Evolutionary conservation across 2,888 invertebrate species (phyloP), one percentile per base, ranked within the genome.

Genomic region (Lordiphosa fenestrarum): DNA sequence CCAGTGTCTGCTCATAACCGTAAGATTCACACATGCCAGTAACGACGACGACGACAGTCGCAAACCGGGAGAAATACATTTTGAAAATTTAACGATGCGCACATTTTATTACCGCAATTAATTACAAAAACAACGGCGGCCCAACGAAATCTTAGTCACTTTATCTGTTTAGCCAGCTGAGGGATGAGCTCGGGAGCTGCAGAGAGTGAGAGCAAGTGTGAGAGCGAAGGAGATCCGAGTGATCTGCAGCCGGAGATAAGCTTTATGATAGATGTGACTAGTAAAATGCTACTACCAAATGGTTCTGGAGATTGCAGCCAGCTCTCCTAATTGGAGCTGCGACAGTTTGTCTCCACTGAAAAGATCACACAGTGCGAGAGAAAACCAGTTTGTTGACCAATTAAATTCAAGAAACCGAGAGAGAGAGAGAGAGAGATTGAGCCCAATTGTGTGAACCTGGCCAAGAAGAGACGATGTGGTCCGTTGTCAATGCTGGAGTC

Each of bases 71-170:
- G 68, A 73, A 85, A 83, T 68, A 81, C 84, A 85, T 87, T 87
- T 85, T 69, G 56, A 80, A 75, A 78, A 74, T 70, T 85, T 85
- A 86, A 87, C 75, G 85, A 85, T 73, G 87, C 74, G 62, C 85
- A 84, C 88, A 84, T 88, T 88, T 87, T 87, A 87, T 87, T 87
- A 80, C 85, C 77, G 78, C 86, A 86, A 88, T 86, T 86, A 86
- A 86, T 86, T 86, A 88, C 88, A 76, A 69, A 77, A 81, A 75
- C 71, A 75, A 84, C 73, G 81, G 59, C 42, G 59, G 56, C 65
- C 58, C 63, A 66, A 70, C 47, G 68, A 74, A 70, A 81, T 77
- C 84, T 72, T 58, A 63, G 64, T 69, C 70, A 66, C 62, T 69
- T 60, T 66, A 77, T 75, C 70, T 46, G 42, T 21, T 21, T 36